These are phyloP conservation scores for Drosophila nr. perissopoda DNA, from an alignment of 2,888 invertebrate species.

Conservation along the genomic window DNA sequence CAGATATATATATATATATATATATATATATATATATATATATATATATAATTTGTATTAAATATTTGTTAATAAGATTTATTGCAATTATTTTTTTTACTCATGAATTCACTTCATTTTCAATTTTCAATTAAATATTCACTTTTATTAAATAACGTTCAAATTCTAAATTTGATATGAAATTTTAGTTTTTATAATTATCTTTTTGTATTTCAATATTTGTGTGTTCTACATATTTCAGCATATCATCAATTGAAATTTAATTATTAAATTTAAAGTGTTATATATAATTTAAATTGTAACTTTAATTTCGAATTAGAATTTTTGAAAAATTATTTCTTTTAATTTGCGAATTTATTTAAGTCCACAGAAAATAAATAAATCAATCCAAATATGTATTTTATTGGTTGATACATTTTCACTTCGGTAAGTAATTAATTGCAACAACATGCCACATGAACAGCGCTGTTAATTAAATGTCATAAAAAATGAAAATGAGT, in stretches of 20 bases:
- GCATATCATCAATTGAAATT: no score
- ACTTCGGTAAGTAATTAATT: no score
- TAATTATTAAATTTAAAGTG: neutral
- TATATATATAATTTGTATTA: neutral
- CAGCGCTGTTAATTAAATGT: no score
- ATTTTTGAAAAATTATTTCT: neutral
- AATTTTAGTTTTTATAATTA: no score
- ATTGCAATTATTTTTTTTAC: neutral
- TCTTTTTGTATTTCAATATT: no score
- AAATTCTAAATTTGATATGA: no score
- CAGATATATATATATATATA: no score
- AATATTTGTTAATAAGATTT: neutral
- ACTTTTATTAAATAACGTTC: no score
- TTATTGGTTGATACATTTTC: neutral
- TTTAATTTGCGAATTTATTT: neutral
- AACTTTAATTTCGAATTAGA: fast-evolving
- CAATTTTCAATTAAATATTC: neutral
- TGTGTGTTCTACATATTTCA: no score
- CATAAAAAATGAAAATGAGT: no score
- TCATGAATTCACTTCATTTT: neutral
- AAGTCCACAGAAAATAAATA: neutral
- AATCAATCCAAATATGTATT: neutral
- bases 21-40: neutral
- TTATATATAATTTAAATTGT: neutral
- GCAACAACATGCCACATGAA: no score